These are phyloP conservation scores for Bradypodion pumilum DNA, from an alignment of 2,797 vertebrate species.

Conservation along the genomic window DNA sequence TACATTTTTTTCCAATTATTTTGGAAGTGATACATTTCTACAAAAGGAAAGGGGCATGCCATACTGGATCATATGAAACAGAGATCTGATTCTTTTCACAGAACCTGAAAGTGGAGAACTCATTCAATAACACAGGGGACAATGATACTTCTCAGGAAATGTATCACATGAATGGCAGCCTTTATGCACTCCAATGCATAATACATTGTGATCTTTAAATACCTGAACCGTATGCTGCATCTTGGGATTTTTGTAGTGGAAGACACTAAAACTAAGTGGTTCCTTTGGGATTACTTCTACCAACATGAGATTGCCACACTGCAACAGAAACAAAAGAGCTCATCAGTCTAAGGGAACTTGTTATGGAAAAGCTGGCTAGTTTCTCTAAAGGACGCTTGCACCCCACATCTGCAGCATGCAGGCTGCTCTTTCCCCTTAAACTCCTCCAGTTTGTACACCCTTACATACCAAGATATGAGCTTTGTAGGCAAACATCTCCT, in stretches of 20 bases:
- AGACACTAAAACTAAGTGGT: conserved; percentile 95
- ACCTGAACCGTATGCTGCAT: conserved; percentile 99
- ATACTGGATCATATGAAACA: not conserved
- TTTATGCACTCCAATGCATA: not conserved
- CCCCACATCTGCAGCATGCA: not conserved
- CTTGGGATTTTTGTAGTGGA: conserved; percentile 99
- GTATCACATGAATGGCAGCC: not conserved
- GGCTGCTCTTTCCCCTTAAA: not conserved
- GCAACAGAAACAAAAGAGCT: conserved; percentile 30
- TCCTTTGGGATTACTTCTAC: conserved; percentile 98
- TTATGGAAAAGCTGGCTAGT: not conserved
- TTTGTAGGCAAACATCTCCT: conserved; percentile 94
- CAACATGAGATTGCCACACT: conserved; percentile 99
- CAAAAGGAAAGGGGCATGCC: not conserved
- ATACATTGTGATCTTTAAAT: conserved; percentile 22
- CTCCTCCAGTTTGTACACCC: too few species aligned
- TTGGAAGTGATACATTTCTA: not conserved
- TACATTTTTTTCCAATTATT: not conserved
- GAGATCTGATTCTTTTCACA: not conserved
- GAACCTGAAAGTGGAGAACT: not conserved
- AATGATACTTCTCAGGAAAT: not conserved
- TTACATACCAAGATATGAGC: conserved; percentile 93
- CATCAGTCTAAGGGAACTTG: not conserved
- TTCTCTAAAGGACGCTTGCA: not conserved
- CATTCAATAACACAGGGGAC: not conserved